Evolutionary conservation across 1,140 invertebrate genomes (phyloP), one percentile per base, ranked within the genome.

Genomic region (Pteromalus puparum): DNA sequence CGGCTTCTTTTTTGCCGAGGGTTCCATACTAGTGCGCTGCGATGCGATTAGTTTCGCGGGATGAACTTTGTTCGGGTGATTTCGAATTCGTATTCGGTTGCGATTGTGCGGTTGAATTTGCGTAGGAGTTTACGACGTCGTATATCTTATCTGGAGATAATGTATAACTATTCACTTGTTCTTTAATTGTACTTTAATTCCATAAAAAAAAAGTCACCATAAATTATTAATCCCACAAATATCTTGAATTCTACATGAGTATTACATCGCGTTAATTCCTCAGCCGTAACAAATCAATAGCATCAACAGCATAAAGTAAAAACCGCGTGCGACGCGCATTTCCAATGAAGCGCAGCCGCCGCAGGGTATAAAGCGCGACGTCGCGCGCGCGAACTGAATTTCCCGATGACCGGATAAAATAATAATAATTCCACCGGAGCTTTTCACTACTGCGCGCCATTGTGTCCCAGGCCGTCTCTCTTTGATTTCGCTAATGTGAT

Each of bases 401-500:
- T 77, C 13, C 48, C n/a, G 53, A 61, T 53, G 24, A 61, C 13
- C 18, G 13, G 15, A 53, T 77, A 77, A 77, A 77, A 61, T 77
- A 61, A 61, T 61, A 53, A 77, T 77, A 77, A 77, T 61, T 77
- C 15, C 10, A 30, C 48, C 13, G 1, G 48, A 5, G 10, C n/a
- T 48, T 9, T 53, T 26, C 1, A 77, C 38, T 42, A 6, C 38
- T 42, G 38, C 34, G 34, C 34, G 2, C 34, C 34, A 34, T 34
- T 42, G 38, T 42, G 9, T 42, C 7, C 7, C 38, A 7, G 15
- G 53, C 65, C 65, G 65, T 1, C 34, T 26, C 24, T 9, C 38
- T 42, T 70, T 81, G 67, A 81, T 81, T 81, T 72, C 13, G 24
- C 68, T 48, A 72, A 81, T 81, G 42, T 48, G 24, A 81, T 81